Percentiles rank a stretch among this genome's conserved stretches.
phyloP scores from a whole-genome alignment of 2,797 vertebrate species.

The Malacoctenus gilli region DNA sequence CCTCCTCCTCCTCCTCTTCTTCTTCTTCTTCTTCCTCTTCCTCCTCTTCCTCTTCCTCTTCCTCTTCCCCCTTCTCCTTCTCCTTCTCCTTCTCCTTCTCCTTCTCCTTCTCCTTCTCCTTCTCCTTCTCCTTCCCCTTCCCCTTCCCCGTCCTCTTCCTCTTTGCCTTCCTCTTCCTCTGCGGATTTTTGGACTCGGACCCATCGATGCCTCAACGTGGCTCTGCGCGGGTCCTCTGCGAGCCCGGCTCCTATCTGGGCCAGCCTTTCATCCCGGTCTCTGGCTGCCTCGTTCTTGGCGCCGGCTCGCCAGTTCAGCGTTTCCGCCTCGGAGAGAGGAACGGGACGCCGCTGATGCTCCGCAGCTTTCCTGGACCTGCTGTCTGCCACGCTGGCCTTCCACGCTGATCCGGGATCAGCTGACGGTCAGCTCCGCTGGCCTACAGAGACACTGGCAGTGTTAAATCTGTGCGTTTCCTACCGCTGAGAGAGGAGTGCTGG shows the following conservation, averaged over 20 bases:
- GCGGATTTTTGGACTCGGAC: too few species aligned
- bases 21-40: too few species aligned
- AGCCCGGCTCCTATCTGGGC: not conserved
- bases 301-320: conserved; percentile 6
- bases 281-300: conserved; percentile 14
- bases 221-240: conserved; percentile 3
- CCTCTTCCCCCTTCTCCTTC: too few species aligned
- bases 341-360: not conserved
- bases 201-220: not conserved
- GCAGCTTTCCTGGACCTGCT: not conserved
- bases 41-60: too few species aligned
- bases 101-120: too few species aligned
- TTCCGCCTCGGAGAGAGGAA: conserved; percentile 2
- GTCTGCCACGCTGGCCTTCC: conserved; percentile 1
- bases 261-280: conserved; percentile 14
- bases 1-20: too few species aligned
- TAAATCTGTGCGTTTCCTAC: conserved; percentile 1
- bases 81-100: too few species aligned
- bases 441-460: not conserved
- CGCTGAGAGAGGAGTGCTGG: not conserved
- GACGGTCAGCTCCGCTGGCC: not conserved
- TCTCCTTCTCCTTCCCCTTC: too few species aligned
- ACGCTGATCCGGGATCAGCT: not conserved
- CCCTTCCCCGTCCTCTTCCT: too few species aligned
- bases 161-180: too few species aligned